These are phyloP conservation scores for Leucania comma DNA, from an alignment of 2,888 invertebrate species.

Conservation along the genomic window DNA sequence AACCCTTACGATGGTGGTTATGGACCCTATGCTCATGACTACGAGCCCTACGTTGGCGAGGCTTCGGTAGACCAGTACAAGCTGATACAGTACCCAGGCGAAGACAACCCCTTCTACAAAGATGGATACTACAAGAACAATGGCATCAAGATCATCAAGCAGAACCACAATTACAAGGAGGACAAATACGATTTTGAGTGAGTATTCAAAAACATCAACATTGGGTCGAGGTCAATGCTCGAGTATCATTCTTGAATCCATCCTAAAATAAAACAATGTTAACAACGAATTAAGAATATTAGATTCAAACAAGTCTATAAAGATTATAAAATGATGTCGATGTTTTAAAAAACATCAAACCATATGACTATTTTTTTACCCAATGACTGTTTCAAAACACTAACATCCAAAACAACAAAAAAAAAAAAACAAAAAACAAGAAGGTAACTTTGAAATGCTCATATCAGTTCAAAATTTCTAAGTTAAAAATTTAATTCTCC, in stretches of 20 bases:
- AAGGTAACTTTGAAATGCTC: not conserved
- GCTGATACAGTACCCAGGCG: conserved; percentile 77
- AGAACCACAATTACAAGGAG: conserved; percentile 87
- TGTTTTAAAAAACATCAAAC: not conserved
- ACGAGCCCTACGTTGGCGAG: conserved; percentile 87
- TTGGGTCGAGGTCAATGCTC: not conserved
- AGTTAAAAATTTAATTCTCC: conserved; percentile 3
- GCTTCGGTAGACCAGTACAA: conserved; percentile 84
- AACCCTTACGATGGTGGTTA: conserved; percentile 87
- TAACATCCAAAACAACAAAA: conserved; percentile 5
- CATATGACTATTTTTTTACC: not conserved
- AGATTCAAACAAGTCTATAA: conserved; percentile 5
- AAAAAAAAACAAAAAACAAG: not conserved
- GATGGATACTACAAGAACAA: conserved; percentile 89
- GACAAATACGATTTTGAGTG: conserved; percentile 89
- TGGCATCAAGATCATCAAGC: conserved; percentile 88
- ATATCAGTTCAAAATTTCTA: conserved; percentile 9
- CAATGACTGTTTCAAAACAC: no score
- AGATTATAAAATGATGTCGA: not conserved
- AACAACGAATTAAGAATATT: not conserved
- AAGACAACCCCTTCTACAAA: conserved; percentile 86
- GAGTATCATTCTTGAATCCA: not conserved
- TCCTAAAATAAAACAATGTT: not conserved
- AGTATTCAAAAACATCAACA: conserved; percentile 70
- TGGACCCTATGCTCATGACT: conserved; percentile 85